Evolutionary conservation across 2,888 invertebrate genomes (phyloP), one percentile per base, ranked within the genome.

Genomic region (Sphaerophoria rueppellii): DNA sequence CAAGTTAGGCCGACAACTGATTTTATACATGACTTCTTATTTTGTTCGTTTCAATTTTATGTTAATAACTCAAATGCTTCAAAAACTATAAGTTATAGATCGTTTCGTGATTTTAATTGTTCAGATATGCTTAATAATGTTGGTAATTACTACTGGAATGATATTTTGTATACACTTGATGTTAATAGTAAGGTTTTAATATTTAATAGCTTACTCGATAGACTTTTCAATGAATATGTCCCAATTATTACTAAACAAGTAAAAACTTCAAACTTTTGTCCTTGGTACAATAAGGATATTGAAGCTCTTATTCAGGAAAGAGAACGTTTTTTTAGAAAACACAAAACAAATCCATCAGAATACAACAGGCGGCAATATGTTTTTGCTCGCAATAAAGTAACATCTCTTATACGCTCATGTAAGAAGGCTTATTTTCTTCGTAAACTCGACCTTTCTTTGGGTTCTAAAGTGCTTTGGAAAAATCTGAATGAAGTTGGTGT

Each of bases 11-110:
- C 11, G 11, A 55, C 54, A 1, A 12, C 54, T 55, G 54, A 55
- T 4, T 55, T 55, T 55, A 55, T 55, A 7, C 54, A 55, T 14
- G 54, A 55, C 54, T 55, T 55, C 6, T 5, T 55, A 55, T 34
- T 55, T 34, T 34, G 52, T 55, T 55, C 32, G 24, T 24, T 24
- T 24, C 24, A 24, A 24, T 24, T 24, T 24, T 24, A 24, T 24
- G 24, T 24, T 2, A 24, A 6, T 52, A 52, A 52, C 16, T 52
- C 50, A 52, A 24, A 52, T 16, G 9, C 24, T 32, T 52, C 11
- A 6, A 16, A n/a, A n/a, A 52, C 16, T 24, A 52, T 52, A 3
- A 52, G 50, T 52, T 52, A 52, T 52, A 52, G 24, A 52, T 52
- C 40, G 6, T n/a, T 48, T 48, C 48, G 48, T 48, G 12, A 12